Conservation (phyloP, 2,888 invertebrate species). For the Electrophaes corylata region DNA sequence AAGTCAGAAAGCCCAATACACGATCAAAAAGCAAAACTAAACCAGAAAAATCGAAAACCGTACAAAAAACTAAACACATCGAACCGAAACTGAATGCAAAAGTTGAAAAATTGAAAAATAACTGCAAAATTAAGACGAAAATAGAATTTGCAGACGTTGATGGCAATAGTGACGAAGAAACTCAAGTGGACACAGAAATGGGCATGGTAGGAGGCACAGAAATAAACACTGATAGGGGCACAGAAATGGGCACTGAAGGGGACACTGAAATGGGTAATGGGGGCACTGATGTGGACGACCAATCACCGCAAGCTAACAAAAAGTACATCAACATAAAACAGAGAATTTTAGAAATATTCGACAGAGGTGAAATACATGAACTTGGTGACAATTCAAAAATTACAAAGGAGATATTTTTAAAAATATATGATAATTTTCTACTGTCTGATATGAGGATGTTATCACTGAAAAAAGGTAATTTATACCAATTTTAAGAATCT, state of each 20-base stretch:
- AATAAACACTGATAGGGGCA: neutral
- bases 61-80: neutral
- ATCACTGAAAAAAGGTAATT: slow-evolving; percentile 25
- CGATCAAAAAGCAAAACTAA: slow-evolving; percentile 10
- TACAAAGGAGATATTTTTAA: slow-evolving; percentile 15
- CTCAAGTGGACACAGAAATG: neutral
- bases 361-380: slow-evolving; percentile 10
- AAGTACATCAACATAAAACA: slow-evolving; percentile 21
- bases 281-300: slow-evolving; percentile 2
- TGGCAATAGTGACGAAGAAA: neutral
- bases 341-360: slow-evolving; percentile 18
- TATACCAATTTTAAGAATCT: no score
- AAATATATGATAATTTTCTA: slow-evolving; percentile 26
- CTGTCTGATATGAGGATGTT: slow-evolving; percentile 27
- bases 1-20: slow-evolving; percentile 10
- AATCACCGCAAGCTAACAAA: slow-evolving; percentile 16
- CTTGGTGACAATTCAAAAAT: slow-evolving; percentile 8
- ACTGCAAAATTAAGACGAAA: slow-evolving; percentile 6
- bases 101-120: neutral
- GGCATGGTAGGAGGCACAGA: neutral
- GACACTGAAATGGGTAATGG: neutral
- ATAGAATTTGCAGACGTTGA: slow-evolving; percentile 7
- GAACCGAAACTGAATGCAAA: slow-evolving; percentile 1
- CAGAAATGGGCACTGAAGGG: neutral
- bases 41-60: neutral